A percentile compares a stretch with the other conserved stretches of the same genome.
These are phyloP conservation scores for Leucoraja erinaceus DNA, from an alignment of 2,113 vertebrate species.

Conservation along the genomic window DNA sequence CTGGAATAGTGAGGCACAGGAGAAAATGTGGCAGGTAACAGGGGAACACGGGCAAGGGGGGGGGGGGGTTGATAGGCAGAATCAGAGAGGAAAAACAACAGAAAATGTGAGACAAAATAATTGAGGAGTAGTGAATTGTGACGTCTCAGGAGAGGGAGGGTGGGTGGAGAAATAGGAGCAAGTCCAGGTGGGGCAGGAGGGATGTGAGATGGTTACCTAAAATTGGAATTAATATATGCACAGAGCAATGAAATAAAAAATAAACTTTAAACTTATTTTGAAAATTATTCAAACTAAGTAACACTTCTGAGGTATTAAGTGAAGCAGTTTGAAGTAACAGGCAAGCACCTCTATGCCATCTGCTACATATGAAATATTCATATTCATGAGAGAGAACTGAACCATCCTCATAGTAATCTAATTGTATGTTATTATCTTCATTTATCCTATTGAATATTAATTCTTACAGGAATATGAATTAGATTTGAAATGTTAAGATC, in stretches of 20 bases:
- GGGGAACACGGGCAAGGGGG: too few relatives aligned
- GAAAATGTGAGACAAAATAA: too few relatives aligned
- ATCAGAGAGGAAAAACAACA: too few relatives aligned
- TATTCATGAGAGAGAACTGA: background rate
- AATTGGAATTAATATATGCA: background rate
- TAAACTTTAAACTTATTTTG: background rate
- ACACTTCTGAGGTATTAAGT: background rate
- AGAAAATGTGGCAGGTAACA: too few relatives aligned
- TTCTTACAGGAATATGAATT: background rate
- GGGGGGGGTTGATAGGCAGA: too few relatives aligned
- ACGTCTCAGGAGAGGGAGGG: too few relatives aligned
- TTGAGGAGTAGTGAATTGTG: too few relatives aligned
- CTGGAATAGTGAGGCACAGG: too few relatives aligned
- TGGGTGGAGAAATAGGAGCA: too few relatives aligned
- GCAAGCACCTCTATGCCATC: background rate
- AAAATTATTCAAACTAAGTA: slow-evolving; percentile 23
- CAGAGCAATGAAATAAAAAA: background rate
- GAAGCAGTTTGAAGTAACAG: background rate
- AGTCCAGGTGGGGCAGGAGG: too few relatives aligned
- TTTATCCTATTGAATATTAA: background rate
- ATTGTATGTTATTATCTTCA: background rate
- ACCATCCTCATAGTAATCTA: background rate
- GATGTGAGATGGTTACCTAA: too few relatives aligned
- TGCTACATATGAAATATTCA: background rate
- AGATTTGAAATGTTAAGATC: background rate